phyloP scores from a whole-genome alignment of 2,797 vertebrate species.

The Champsocephalus gunnari region DNA sequence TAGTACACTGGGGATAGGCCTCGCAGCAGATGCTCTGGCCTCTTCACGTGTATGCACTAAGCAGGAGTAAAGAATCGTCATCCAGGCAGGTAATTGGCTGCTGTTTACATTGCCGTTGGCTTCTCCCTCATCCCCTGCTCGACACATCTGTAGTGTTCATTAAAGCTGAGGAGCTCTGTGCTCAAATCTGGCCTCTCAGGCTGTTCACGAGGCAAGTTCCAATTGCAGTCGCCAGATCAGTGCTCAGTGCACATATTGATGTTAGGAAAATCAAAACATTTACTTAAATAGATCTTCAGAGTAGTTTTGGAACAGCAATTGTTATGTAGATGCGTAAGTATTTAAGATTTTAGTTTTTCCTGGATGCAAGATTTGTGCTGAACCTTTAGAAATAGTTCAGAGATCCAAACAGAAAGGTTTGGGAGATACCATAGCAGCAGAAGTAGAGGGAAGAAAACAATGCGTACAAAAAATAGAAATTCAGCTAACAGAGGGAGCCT shows the following conservation, averaged over 20 bases:
- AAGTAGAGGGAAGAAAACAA: constrained; percentile 20
- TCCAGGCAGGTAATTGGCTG: constrained; percentile 82
- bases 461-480: constrained; percentile 17
- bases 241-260: constrained; percentile 37
- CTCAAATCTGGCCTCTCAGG: constrained; percentile 63
- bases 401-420: constrained; percentile 15
- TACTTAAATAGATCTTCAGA: constrained; percentile 20
- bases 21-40: constrained; percentile 59
- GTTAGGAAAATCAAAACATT: constrained; percentile 15
- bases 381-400: constrained; percentile 21
- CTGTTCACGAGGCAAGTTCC: constrained; percentile 56
- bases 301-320: constrained; percentile 3
- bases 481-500: constrained; percentile 13
- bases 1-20: constrained; percentile 21
- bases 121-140: constrained; percentile 57
- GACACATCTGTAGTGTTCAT: constrained; percentile 83
- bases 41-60: constrained; percentile 58
- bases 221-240: constrained; percentile 16
- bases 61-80: constrained; percentile 72
- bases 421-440: not conserved
- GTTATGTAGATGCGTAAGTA: constrained; percentile 2
- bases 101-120: constrained; percentile 78
- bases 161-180: constrained; percentile 65
- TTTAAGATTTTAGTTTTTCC: not conserved
- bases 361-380: constrained; percentile 10